These are phyloP conservation scores for Psittacula cyanocephala DNA, from an alignment of 2,113 vertebrate species.

Conservation along the genomic window DNA sequence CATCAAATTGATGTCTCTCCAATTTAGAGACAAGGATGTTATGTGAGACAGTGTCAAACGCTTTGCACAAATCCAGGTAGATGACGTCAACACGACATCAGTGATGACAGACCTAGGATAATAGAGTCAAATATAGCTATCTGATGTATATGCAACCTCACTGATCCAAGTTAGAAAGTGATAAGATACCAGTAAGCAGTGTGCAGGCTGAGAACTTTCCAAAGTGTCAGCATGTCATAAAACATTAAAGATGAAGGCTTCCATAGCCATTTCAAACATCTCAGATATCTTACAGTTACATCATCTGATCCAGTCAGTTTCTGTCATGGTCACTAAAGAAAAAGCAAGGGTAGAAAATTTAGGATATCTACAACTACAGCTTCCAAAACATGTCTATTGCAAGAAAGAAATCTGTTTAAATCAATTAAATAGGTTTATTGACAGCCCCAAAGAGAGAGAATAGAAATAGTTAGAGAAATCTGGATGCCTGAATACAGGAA, in stretches of 20 bases:
- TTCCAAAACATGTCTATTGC: not conserved
- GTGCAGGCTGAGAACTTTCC: not conserved
- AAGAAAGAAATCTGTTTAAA: not conserved
- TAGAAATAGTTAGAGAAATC: not conserved
- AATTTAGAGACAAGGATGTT: too few species aligned
- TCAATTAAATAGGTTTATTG: not conserved
- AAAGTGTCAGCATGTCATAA: not conserved
- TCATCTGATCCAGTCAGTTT: not conserved
- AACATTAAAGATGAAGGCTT: constrained; percentile 23
- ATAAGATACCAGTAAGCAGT: not conserved
- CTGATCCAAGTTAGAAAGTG: not conserved
- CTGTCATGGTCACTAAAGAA: not conserved
- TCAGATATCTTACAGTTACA: not conserved
- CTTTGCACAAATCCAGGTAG: too few species aligned
- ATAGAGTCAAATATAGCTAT: not conserved
- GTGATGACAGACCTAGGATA: not conserved
- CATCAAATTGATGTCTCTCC: too few species aligned
- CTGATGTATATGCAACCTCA: not conserved
- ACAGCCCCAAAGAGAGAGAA: not conserved
- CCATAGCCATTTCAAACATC: not conserved
- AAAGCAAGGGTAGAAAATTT: not conserved
- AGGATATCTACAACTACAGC: not conserved
- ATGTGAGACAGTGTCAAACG: too few species aligned
- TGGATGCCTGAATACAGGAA: not conserved
- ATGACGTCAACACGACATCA: too few species aligned